phyloP scores from a whole-genome alignment of 1,140 invertebrate genomes.

The Nebria ingens region DNA sequence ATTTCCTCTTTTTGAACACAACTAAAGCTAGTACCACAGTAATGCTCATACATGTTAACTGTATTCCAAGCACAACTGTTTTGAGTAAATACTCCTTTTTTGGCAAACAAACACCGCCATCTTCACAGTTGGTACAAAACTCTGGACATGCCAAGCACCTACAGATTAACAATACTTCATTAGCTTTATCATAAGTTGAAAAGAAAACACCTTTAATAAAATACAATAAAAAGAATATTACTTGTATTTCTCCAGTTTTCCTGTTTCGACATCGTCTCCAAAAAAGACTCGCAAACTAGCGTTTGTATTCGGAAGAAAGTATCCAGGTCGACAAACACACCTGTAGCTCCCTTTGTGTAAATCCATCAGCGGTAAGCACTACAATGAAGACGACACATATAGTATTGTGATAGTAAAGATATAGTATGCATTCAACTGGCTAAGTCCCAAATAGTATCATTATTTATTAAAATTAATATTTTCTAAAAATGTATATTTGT shows the following conservation, averaged over 20 bases:
- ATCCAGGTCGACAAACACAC: slow-evolving; percentile 38
- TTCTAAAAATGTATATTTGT: neutral
- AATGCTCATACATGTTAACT: slow-evolving; percentile 61
- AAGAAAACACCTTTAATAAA: neutral
- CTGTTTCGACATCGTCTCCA: slow-evolving; percentile 35
- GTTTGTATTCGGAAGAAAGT: slow-evolving; percentile 34
- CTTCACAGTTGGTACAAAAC: slow-evolving; percentile 42
- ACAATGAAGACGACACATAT: slow-evolving; percentile 17
- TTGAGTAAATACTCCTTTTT: slow-evolving; percentile 49
- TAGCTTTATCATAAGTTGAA: neutral
- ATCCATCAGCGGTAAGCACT: slow-evolving; percentile 27
- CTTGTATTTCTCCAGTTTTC: slow-evolving; percentile 29
- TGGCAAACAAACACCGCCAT: slow-evolving; percentile 42
- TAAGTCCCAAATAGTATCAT: neutral
- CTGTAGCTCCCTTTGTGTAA: slow-evolving; percentile 31
- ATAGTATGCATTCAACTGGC: neutral
- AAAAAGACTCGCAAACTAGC: slow-evolving; percentile 35
- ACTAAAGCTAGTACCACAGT: slow-evolving; percentile 57
- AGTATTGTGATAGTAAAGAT: neutral
- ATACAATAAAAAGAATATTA: slow-evolving; percentile 14
- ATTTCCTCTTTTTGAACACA: slow-evolving; percentile 64
- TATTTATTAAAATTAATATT: neutral
- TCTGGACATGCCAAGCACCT: slow-evolving; percentile 47
- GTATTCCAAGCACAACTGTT: slow-evolving; percentile 54
- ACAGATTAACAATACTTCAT: slow-evolving; percentile 23